A percentile compares a stretch with the other conserved stretches of the same genome.
Conservation (phyloP, 2,113 vertebrate genomes). For the Anoplopoma fimbria region DNA sequence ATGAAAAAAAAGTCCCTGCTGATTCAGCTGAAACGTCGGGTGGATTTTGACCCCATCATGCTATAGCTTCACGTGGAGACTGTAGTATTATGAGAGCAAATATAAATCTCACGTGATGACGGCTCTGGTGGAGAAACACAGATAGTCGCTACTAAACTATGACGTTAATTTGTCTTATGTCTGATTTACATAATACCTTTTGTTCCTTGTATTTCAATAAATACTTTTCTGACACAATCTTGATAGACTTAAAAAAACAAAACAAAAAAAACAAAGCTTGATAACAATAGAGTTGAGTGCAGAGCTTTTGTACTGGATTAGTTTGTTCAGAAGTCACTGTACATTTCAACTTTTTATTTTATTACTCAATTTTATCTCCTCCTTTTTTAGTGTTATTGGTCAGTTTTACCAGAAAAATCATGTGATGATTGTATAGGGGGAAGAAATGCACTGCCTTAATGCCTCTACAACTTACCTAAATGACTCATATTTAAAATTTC, state of each 20-base stretch:
- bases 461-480: neutral
- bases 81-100: slow-evolving; percentile 48
- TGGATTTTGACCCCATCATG: slow-evolving; percentile 62
- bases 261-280: neutral
- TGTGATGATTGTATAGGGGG: neutral
- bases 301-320: neutral
- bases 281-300: neutral
- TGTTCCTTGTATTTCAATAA: neutral
- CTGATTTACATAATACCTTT: neutral
- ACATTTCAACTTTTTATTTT: neutral
- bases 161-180: neutral
- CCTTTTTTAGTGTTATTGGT: neutral
- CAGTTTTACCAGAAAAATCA: neutral
- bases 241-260: neutral
- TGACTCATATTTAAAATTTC: neutral
- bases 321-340: neutral
- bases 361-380: neutral
- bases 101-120: slow-evolving; percentile 61
- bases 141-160: slow-evolving; percentile 2
- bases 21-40: slow-evolving; percentile 48
- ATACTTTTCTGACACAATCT: neutral
- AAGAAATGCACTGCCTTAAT: neutral
- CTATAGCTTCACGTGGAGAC: slow-evolving; percentile 48
- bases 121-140: slow-evolving; percentile 33
- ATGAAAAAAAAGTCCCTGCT: slow-evolving; percentile 28